A percentile compares a stretch with the other conserved stretches of the same genome.
Evolutionary conservation across 2,797 vertebrate genomes (phyloP).

Genomic region (Lemur catta): DNA sequence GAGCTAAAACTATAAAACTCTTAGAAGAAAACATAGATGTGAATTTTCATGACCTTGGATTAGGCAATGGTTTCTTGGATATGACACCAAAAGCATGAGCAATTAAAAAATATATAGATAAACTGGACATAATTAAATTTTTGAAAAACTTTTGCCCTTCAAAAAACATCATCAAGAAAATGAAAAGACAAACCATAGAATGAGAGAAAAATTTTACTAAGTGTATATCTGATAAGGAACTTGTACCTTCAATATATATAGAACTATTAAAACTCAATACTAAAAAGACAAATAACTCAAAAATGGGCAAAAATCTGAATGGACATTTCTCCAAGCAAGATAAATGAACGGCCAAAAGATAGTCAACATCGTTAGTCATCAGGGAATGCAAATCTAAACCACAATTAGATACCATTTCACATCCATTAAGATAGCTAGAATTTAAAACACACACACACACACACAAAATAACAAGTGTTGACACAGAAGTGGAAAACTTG

Average conservation of each 20-base stretch:
- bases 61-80: background rate
- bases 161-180: background rate
- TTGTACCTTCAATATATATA: background rate
- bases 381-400: background rate
- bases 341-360: no score
- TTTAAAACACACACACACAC: background rate
- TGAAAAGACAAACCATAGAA: background rate
- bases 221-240: background rate
- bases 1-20: background rate
- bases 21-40: background rate
- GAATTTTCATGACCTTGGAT: background rate
- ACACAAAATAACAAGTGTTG: background rate
- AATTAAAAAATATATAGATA: background rate
- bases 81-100: background rate
- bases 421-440: background rate
- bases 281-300: background rate
- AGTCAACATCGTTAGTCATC: background rate
- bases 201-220: background rate
- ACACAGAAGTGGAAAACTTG: background rate
- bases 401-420: background rate
- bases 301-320: background rate
- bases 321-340: constrained; percentile 3
- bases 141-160: background rate
- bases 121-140: background rate
- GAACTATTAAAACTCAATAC: background rate